Evolutionary conservation across 2,888 invertebrate species (phyloP).

Genomic region (Agrochola circellaris): DNA sequence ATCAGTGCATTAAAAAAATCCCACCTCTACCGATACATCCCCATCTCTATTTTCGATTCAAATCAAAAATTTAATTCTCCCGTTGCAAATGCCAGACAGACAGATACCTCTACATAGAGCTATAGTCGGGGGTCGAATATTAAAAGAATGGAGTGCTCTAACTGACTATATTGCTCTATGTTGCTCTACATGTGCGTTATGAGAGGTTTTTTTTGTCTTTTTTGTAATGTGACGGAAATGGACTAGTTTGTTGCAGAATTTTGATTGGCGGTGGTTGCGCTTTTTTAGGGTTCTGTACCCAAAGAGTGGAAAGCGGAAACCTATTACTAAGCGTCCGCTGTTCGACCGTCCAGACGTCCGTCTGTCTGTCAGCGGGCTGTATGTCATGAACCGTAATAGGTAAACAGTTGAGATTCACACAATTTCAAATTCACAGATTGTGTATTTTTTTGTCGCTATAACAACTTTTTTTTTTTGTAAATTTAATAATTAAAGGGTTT

Average conservation of each 20-base stretch:
- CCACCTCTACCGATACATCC: background rate
- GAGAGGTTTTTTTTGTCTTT: background rate
- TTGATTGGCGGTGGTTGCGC: background rate
- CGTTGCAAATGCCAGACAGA: slow-evolving; percentile 43
- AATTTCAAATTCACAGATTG: no score
- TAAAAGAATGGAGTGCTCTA: slow-evolving; percentile 64
- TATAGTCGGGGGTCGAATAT: slow-evolving; percentile 54
- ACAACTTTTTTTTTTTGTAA: no score
- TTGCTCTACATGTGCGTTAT: slow-evolving; percentile 29
- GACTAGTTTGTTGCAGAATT: slow-evolving; percentile 3
- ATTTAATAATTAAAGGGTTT: no score
- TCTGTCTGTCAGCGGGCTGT: no score
- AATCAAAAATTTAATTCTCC: slow-evolving; percentile 54
- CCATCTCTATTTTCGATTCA: slow-evolving; percentile 35
- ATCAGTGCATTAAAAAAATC: background rate
- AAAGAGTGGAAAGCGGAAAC: no score
- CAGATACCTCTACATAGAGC: slow-evolving; percentile 40
- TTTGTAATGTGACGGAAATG: background rate
- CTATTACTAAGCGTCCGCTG: no score
- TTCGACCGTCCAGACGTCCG: no score
- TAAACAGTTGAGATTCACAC: no score
- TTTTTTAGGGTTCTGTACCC: background rate
- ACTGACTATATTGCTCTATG: slow-evolving; percentile 39
- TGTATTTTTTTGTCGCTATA: no score
- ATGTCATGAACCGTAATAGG: no score